Evolutionary conservation across 2,113 vertebrate genomes (phyloP), one percentile per base, ranked within the genome.

Genomic region (Osmerus eperlanus): DNA sequence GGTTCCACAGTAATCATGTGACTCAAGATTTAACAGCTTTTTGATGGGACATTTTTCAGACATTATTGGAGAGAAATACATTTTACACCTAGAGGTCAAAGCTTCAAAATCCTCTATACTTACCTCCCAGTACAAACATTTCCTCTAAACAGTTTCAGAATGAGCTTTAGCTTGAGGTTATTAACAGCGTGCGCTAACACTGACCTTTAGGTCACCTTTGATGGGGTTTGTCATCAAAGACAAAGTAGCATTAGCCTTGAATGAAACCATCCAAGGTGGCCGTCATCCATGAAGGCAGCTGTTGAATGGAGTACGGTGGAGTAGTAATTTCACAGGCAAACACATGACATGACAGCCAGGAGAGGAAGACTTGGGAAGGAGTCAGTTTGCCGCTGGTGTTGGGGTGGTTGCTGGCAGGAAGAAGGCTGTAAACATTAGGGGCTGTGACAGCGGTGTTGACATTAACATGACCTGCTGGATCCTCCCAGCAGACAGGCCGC

Each of bases 1-100:
- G 87, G 86, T 12, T 79, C 84, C 84, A 88, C 83, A 82, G 83
- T 89, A 90, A 86, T 88, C 83, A 85, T 75, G 68, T 67, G 79
- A 78, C 83, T 87, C 83, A 88, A 85, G 85, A 76, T 80, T 71
- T 82, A 87, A 88, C 82, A 74, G 21, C 81, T 82, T 78, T 71
- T 73, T 71, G 81, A 76, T 75, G 67, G 70, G 79, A 81, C 29
- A 76, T 82, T 80, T 80, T 75, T 77, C 77, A 71, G 79, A 76
- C 71, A 70, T 71, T 85, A 89, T 72, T 68, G n/a, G 72, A 81
- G 77, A 19, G 83, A 76, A 86, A 87, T 85, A 75, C 83, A 81
- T 83, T 89, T 88, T 87, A 55, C 61, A 36, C 29, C 70, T 7
- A 55, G 28, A 14, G 70, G 52, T 41, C 64, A 65, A 65, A 12